Percentiles rank a stretch among this genome's conserved stretches.
Evolutionary conservation across 2,113 vertebrate genomes (phyloP).

Genomic region (Lophius piscatorius): DNA sequence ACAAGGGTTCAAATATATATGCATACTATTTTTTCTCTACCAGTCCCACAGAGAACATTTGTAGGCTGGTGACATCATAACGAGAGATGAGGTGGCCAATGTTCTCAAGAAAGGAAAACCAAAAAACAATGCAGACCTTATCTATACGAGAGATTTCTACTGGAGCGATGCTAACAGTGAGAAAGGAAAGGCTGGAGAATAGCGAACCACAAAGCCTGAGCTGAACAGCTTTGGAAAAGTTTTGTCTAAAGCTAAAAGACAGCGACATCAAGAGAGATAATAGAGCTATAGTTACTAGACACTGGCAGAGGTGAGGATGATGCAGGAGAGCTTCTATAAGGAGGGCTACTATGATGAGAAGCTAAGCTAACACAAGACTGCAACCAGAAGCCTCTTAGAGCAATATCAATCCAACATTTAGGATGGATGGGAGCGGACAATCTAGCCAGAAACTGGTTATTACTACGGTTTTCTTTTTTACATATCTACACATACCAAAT

Average conservation of each 20-base stretch:
- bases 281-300: slow-evolving; percentile 54
- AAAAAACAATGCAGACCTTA: neutral
- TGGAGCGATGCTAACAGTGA: slow-evolving; percentile 14
- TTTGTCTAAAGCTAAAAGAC: slow-evolving; percentile 55
- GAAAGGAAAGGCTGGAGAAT: slow-evolving; percentile 2
- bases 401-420: slow-evolving; percentile 48
- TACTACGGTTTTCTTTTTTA: slow-evolving; percentile 13
- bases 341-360: slow-evolving; percentile 34
- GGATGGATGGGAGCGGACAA: slow-evolving; percentile 35
- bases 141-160: slow-evolving; percentile 14
- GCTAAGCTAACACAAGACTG: slow-evolving; percentile 70
- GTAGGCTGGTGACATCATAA: no score
- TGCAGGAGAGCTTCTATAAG: slow-evolving; percentile 15
- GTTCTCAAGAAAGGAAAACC: neutral
- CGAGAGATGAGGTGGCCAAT: neutral
- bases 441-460: slow-evolving; percentile 55
- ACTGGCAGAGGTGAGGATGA: slow-evolving; percentile 25
- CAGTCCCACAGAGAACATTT: no score
- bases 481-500: slow-evolving; percentile 63
- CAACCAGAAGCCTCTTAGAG: slow-evolving; percentile 52
- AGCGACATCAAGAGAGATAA: slow-evolving; percentile 56
- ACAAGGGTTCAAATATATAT: no score
- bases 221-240: slow-evolving; percentile 29
- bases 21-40: no score
- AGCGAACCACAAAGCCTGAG: slow-evolving; percentile 34